Base-by-base conservation (phyloP, 2,113 vertebrate genomes). In the Equus przewalskii region DNA sequence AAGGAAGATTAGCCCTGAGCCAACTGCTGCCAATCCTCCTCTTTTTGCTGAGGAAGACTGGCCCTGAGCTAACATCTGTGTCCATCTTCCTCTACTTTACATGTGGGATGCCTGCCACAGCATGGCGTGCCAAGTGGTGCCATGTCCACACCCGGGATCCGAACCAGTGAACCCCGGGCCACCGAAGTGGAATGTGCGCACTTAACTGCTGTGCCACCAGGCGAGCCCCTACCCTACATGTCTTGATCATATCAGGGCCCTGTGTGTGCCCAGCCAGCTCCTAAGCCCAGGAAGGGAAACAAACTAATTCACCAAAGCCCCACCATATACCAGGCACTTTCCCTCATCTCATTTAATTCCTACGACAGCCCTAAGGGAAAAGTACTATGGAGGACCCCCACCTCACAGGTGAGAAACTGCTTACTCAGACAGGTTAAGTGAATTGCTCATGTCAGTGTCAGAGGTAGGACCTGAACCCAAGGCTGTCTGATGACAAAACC, bases 401-500 rank as follows among this genome's bases (percentile, higher is more conserved):
- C 33, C 67, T 78, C 85, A 56, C 46, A 96, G 79, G 83, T 95
- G 49, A 93, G 73, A 91, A 89, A 80, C 18, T 41, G 36, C 36
- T 94, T 89, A 94, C 46, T 91, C 73, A 93, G 73, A 72, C 69
- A 88, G 51, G 46, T 69, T 89, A 67, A 82, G n/a, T 49, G 60
- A 78, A 80, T 54, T 92, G 58, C 95, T 97, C 73, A 80, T 14
- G 41, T 91, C 70, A 72, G 51, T 22, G 78, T 95, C 89, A 93
- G 84, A 96, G 65, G 70, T 14, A 90, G 92, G 79, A 79, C 62
- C 73, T 76, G 94, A 96, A 96, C 21, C 90, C 65, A 79, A 65
- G 33, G 79, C 44, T 90, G 44, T 60, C 46, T 88, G 87, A 91
- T 96, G 97, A 98, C 92, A 98, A 97, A 94, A 87, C 78, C 36